Base-by-base conservation (phyloP, 2,888 invertebrate genomes). In the Drosophila algonquin region DNA sequence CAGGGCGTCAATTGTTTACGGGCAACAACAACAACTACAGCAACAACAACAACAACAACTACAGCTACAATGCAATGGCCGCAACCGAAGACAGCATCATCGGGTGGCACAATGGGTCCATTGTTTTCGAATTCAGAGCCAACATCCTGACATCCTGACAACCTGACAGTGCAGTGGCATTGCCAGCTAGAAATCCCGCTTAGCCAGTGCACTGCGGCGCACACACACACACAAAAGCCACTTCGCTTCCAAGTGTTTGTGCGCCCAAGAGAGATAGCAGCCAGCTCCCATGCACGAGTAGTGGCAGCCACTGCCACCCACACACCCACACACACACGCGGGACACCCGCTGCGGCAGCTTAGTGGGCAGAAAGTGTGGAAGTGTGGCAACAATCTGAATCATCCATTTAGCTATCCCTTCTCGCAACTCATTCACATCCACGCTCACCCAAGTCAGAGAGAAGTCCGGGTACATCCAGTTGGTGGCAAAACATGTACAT, bases 311-410 rank as follows among this genome's bases (percentile, higher is more conserved):
- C 30, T 40, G 21, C 18, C 47, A 46, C 44, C 40, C 55, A 48
- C 18, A 16, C 51, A 46, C 21, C 9, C 56, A n/a, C 54, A 12
- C 52, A 53, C 52, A 53, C 35, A 21, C 46, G 30, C n/a, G 5
- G 40, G 50, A 21, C 68, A 62, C 56, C 58, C 70, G 60, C 58
- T 52, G 82, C 51, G 54, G 55, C 72, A 73, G 81, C 84, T 82
- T 71, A 60, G 75, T 63, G 73, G 52, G 65, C 62, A 40, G 40
- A 40, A 40, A n/a, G 40, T 40, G 40, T 40, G 40, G 69, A 73
- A 82, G 84, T 80, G 89, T 73, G 75, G 75, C 87, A 80, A 78
- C 87, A 82, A 80, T 83, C 81, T 87, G 82, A 81, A 89, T 81
- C 87, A 83, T 89, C 83, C 85, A 73, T 89, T 78, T 76, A 78